Conservation (phyloP, 2,113 vertebrate species). For the Carassius carassius region DNA sequence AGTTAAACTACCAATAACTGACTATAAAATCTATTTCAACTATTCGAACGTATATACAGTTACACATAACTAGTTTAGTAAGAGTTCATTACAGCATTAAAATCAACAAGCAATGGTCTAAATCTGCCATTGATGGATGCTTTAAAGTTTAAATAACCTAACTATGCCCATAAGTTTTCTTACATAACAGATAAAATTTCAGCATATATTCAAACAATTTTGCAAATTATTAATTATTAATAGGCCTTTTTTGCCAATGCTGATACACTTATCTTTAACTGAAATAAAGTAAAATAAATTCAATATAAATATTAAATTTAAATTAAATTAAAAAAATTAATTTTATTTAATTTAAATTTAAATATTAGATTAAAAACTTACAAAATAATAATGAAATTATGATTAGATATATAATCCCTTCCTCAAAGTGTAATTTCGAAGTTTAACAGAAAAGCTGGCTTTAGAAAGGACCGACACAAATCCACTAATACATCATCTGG, state of each 20-base stretch:
- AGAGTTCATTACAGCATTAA: neutral
- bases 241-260: too few relatives aligned
- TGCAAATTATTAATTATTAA: too few relatives aligned
- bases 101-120: neutral
- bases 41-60: neutral
- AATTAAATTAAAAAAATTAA: too few relatives aligned
- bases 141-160: neutral
- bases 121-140: neutral
- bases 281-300: too few relatives aligned
- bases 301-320: too few relatives aligned
- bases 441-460: neutral
- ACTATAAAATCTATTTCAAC: neutral
- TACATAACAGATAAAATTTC: neutral
- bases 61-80: neutral
- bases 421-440: constrained; percentile 2
- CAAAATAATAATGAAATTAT: too few relatives aligned
- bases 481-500: neutral
- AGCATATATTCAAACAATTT: neutral
- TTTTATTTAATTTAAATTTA: too few relatives aligned
- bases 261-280: too few relatives aligned
- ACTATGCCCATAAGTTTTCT: neutral
- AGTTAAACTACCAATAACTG: too few relatives aligned
- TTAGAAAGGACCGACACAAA: neutral
- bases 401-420: neutral
- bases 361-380: too few relatives aligned